Base-by-base conservation (phyloP, 2,888 invertebrate species). In the Temnothorax unifasciatus region DNA sequence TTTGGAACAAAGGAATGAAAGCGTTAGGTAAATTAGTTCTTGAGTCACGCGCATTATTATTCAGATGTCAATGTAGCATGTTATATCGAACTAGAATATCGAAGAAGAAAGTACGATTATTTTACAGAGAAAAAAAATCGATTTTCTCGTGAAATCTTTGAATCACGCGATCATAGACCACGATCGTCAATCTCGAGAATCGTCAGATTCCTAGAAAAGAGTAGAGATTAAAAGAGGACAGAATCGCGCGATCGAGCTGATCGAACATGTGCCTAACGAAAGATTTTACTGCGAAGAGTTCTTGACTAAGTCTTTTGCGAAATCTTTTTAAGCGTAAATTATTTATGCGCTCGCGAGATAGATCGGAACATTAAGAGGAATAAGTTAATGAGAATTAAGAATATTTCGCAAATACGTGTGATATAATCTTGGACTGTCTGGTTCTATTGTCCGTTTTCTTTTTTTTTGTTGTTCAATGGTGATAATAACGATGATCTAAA, bases 281-380 rank as follows among this genome's bases (percentile, higher is more conserved):
- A 90, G 90, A 92, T 94, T 94, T 94, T 94, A 94, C 91, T 92
- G 93, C 92, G 93, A 91, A 93, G 91, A 92, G 92, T 93, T 92
- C 91, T 92, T 93, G 93, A 93, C 92, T 91, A 92, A 93, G 92
- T 91, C 84, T 87, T 83, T 92, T 92, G 91, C 90, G 89, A 91
- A 92, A 92, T 92, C 85, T 86, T 93, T 93, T 93, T 87, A 93
- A 92, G 92, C 92, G 90, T 94, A 93, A 92, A 93, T 93, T 93
- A 93, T 93, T 89, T 87, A 44, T 74, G 83, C 81, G 88, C 88
- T 86, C 52, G 64, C 64, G 84, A 88, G 86, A 88, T 77, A 63
- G 88, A 91, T 91, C 90, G 88, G 90, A 89, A 90, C 64, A 75
- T 86, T 81, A 76, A 61, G 74, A 68, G 50, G 61, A 71, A 73